A percentile compares a stretch with the other conserved stretches of the same genome.
These are phyloP conservation scores for Physella acuta DNA, from an alignment of 1,140 invertebrate species.

Conservation along the genomic window DNA sequence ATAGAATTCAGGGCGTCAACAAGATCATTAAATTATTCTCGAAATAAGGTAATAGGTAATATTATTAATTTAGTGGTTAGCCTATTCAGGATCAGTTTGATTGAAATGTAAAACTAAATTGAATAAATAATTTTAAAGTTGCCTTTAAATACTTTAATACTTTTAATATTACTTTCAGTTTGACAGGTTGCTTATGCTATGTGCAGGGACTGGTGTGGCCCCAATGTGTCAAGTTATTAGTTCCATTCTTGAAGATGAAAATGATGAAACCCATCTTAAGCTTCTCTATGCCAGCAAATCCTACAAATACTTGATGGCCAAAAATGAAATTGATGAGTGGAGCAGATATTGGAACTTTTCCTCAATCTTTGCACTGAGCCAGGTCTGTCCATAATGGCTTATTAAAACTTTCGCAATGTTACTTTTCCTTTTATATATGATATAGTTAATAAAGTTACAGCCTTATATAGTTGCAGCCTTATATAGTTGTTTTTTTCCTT, in stretches of 20 bases:
- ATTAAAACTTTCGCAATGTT: background rate
- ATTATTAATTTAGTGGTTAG: no score
- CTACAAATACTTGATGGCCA: constrained; percentile 64
- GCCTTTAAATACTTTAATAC: constrained; percentile 6
- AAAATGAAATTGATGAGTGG: constrained; percentile 64
- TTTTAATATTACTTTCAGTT: constrained; percentile 40
- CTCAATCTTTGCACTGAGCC: constrained; percentile 65
- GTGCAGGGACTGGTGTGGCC: constrained; percentile 72
- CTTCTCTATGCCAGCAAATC: constrained; percentile 66
- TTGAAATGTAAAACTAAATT: no score
- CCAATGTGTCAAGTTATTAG: constrained; percentile 68
- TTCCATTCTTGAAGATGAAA: constrained; percentile 66
- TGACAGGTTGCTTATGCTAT: constrained; percentile 64
- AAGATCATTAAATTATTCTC: constrained; percentile 63
- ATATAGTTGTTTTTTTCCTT: background rate
- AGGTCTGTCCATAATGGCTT: constrained; percentile 34
- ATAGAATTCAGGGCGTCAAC: constrained; percentile 71
- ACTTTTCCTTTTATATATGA: background rate
- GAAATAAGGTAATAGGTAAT: constrained; percentile 59
- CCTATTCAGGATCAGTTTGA: no score
- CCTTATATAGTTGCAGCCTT: background rate
- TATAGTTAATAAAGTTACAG: background rate
- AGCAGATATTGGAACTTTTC: constrained; percentile 70
- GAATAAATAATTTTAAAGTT: no score
- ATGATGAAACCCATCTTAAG: constrained; percentile 66